Base-by-base conservation (phyloP, 2,113 vertebrate species). In the Oriolus oriolus region DNA sequence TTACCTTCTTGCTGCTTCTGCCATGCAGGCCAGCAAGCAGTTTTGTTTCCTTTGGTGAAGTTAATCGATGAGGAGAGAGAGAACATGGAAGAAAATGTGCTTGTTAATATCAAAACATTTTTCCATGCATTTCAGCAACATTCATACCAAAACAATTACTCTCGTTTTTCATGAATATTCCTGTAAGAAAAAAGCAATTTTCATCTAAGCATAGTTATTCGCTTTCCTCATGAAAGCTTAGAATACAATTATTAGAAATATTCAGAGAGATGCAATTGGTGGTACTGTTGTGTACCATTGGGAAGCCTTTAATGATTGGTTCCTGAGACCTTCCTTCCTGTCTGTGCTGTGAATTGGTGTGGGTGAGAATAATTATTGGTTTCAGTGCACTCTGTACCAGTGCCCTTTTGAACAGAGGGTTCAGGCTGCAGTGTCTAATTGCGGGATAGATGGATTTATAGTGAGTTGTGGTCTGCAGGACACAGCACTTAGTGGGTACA, bases 341-440 rank as follows among this genome's bases (percentile, higher is more conserved):
- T 61, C 9, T 2, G 10, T 80, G 89, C 47, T 84, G 57, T 15
- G 70, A 71, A 69, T 52, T 89, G 85, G 17, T 0, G 0, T 7
- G 31, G 83, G 31, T 69, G 65, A 79, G 73, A 73, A 47, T 81
- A 95, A 89, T 94, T 84, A 57, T 27, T 90, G 75, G 59, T 85
- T 95, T 92, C 49, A 81, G 87, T 53, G 80, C 45, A 37, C 26
- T 61, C 74, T 91, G 86, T 63, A 23, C 60, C 95, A 71, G 65
- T 84, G 86, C 68, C 81, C 84, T 93, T 94, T 84, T 60, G 69
- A 78, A 35, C 47, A 85, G 77, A 71, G 80, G 86, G 68, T n/a
- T 93, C 52, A 80, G 73, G 49, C 79, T 91, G 77, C 80, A 73
- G 50, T 27, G 49, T 33, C 44, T 92, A 87, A 92, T 95, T 97